Percentiles rank a stretch among this genome's conserved stretches.
phyloP scores from a whole-genome alignment of 2,113 vertebrate species.

The Brienomyrus brachyistius region DNA sequence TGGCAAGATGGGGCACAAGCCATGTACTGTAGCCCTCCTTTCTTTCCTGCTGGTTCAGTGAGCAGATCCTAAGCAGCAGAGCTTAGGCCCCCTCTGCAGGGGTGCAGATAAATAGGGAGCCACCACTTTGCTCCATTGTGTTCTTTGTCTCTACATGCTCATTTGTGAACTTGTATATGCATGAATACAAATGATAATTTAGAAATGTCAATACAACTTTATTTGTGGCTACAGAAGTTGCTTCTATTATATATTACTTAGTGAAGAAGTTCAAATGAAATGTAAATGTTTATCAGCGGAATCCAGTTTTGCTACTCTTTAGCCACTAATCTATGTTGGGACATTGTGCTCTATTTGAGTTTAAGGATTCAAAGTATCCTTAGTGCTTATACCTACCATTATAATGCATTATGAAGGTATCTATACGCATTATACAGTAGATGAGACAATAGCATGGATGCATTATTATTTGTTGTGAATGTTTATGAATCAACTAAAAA shows the following conservation, averaged over 20 bases:
- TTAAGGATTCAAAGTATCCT: not conserved
- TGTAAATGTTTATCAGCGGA: not conserved
- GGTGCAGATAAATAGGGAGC: not conserved
- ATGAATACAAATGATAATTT: not conserved
- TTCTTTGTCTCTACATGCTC: not conserved
- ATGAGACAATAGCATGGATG: no score
- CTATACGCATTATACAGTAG: no score
- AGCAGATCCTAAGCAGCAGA: not conserved
- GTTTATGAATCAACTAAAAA: no score
- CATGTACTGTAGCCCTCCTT: not conserved
- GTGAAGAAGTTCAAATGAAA: not conserved
- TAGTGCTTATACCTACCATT: no score
- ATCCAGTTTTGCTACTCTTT: not conserved
- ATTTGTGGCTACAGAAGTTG: not conserved
- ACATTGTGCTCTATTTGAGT: not conserved
- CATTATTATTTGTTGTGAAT: no score
- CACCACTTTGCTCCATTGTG: not conserved
- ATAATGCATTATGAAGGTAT: no score
- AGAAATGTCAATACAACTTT: not conserved
- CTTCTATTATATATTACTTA: not conserved
- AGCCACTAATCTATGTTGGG: not conserved
- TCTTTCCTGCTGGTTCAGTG: not conserved
- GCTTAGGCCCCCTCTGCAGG: not conserved
- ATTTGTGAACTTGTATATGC: not conserved
- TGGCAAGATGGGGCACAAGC: conserved; percentile 13